Evolutionary conservation across 2,797 vertebrate species (phyloP).

Genomic region (Tympanoctomys barrerae): DNA sequence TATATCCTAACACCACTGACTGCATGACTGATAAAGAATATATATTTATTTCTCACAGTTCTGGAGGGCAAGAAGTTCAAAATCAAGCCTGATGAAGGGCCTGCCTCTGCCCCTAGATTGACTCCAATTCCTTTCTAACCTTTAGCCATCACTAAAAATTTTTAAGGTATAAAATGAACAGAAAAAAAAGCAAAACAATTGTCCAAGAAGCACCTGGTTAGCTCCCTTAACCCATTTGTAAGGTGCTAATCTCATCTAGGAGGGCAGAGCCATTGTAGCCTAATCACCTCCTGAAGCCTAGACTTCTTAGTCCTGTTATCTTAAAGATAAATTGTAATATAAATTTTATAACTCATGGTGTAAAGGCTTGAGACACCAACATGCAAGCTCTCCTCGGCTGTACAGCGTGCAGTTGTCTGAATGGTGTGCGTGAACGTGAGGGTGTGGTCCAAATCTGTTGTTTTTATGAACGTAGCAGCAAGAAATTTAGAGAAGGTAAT

Average conservation of each 20-base stretch:
- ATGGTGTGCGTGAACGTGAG: background rate
- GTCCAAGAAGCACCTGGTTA: background rate
- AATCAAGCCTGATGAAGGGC: background rate
- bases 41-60: background rate
- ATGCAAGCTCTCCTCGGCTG: background rate
- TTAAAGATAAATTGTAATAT: background rate
- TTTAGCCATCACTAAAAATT: no score
- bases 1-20: background rate
- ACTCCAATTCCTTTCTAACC: fast-evolving
- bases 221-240: no score
- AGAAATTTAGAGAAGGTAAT: background rate
- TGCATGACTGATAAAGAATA: background rate
- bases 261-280: background rate
- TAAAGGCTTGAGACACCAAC: background rate
- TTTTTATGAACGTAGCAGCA: background rate
- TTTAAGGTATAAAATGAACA: background rate
- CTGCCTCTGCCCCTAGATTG: background rate
- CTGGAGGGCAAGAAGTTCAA: background rate
- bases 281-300: background rate
- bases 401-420: background rate
- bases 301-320: background rate
- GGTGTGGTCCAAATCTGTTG: background rate
- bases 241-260: no score
- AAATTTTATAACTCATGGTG: background rate
- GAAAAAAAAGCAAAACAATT: background rate